Percentiles rank a stretch among this genome's conserved stretches.
These are phyloP conservation scores for Promerops cafer DNA, from an alignment of 2,113 vertebrate species.

Conservation along the genomic window DNA sequence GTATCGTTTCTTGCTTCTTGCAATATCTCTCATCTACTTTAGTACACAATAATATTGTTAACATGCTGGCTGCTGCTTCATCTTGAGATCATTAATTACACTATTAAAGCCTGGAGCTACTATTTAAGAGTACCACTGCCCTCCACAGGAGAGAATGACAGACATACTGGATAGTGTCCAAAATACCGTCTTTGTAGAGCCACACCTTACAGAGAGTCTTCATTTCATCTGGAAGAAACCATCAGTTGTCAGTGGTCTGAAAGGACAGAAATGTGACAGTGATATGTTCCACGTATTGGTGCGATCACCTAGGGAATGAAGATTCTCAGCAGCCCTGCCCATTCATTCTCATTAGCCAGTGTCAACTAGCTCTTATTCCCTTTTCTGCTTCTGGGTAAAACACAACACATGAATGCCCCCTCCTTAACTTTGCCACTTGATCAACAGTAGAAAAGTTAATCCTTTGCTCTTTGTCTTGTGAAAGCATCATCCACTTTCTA, in stretches of 20 bases:
- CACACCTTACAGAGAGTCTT: background rate
- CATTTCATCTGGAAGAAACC: background rate
- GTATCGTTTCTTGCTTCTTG: background rate
- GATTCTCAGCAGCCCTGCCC: background rate
- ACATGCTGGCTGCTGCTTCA: background rate
- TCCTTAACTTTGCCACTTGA: background rate
- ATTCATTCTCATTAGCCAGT: background rate
- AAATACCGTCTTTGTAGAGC: background rate
- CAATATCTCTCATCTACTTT: background rate
- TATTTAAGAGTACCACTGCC: conserved; percentile 41
- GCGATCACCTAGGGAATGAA: background rate
- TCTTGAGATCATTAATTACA: conserved; percentile 12
- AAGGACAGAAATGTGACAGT: background rate
- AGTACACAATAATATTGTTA: background rate
- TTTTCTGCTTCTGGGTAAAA: background rate
- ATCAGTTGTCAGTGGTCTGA: background rate
- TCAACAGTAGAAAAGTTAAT: background rate
- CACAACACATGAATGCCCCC: background rate
- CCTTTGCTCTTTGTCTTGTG: background rate
- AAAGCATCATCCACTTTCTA: background rate
- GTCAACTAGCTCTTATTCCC: background rate
- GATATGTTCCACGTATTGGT: background rate
- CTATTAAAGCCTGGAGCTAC: background rate
- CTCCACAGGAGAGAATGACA: conserved; percentile 28
- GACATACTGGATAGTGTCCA: background rate